These are phyloP conservation scores for Corvus hawaiiensis DNA, from an alignment of 2,113 vertebrate species.

Conservation along the genomic window DNA sequence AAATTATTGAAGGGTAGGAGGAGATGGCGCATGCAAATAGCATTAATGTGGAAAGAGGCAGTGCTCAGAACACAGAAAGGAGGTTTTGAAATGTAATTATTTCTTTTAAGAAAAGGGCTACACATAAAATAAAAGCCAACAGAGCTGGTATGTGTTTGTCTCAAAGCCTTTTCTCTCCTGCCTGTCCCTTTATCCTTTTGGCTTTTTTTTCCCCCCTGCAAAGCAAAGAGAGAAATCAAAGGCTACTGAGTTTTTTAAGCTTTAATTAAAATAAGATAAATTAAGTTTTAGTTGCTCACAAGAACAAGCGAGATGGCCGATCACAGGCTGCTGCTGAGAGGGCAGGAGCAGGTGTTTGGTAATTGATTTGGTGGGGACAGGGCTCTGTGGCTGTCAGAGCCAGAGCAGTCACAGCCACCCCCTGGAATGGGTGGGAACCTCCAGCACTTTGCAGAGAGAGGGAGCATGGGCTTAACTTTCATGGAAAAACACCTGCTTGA, in stretches of 20 bases:
- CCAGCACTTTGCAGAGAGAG: background rate
- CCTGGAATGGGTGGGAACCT: background rate
- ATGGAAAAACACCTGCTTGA: background rate
- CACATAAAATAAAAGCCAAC: constrained; percentile 24
- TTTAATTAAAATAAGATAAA: constrained; percentile 7
- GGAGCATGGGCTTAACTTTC: background rate
- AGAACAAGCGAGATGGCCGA: background rate
- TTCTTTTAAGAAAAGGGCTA: constrained; percentile 35
- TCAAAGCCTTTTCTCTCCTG: background rate
- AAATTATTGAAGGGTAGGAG: constrained; percentile 65
- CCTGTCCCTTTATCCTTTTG: background rate
- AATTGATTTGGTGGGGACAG: background rate
- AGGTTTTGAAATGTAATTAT: constrained; percentile 22
- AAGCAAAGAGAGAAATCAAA: background rate
- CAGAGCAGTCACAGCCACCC: fast-evolving
- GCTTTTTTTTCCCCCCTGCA: background rate
- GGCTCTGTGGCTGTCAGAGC: background rate
- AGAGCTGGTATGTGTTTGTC: background rate
- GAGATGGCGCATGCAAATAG: constrained; percentile 59
- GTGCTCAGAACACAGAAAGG: constrained; percentile 7
- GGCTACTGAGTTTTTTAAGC: background rate
- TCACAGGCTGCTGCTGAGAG: background rate
- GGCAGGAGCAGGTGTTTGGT: background rate
- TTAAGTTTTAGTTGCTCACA: background rate
- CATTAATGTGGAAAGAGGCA: constrained; percentile 28